A percentile compares a stretch with the other conserved stretches of the same genome.
Conservation (phyloP, 1,140 invertebrate species). For the Diuraphis noxia region DNA sequence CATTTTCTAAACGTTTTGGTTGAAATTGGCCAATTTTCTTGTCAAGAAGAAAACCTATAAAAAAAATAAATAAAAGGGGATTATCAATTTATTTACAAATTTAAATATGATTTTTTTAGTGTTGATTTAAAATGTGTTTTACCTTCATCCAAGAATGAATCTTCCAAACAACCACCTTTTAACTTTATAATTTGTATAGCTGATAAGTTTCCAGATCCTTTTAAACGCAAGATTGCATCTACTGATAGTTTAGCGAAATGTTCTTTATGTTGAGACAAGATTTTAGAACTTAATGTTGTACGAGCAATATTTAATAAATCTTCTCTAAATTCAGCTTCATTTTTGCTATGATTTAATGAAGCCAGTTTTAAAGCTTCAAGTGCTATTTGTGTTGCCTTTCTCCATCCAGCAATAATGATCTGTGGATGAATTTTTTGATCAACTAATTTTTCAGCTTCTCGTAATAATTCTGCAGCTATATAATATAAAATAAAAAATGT, state of each 20-base stretch:
- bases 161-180: slow-evolving; percentile 86
- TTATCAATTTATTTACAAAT: slow-evolving; percentile 18
- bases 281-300: slow-evolving; percentile 98
- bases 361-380: slow-evolving; percentile 74
- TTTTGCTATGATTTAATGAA: slow-evolving; percentile 77
- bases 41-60: slow-evolving; percentile 86
- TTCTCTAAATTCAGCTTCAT: slow-evolving; percentile 77
- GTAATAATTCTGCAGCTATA: slow-evolving; percentile 87
- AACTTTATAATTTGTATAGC: slow-evolving; percentile 99
- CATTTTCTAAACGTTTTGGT: slow-evolving; percentile 85
- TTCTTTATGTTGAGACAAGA: slow-evolving; percentile 96
- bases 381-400: slow-evolving; percentile 82
- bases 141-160: slow-evolving; percentile 97
- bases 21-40: slow-evolving; percentile 92
- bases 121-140: slow-evolving; percentile 44
- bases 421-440: slow-evolving; percentile 97
- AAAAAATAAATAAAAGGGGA: neutral
- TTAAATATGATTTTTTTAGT: neutral
- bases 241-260: slow-evolving; percentile 95
- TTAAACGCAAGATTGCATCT: slow-evolving; percentile 90
- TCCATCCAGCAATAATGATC: slow-evolving; percentile 95
- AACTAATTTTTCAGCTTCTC: slow-evolving; percentile 95
- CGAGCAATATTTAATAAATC: slow-evolving; percentile 96
- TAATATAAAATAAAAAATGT: slow-evolving; percentile 15
- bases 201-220: slow-evolving; percentile 91